phyloP scores from a whole-genome alignment of 2,888 invertebrate genomes.

The Cordylochernes scorpioides region DNA sequence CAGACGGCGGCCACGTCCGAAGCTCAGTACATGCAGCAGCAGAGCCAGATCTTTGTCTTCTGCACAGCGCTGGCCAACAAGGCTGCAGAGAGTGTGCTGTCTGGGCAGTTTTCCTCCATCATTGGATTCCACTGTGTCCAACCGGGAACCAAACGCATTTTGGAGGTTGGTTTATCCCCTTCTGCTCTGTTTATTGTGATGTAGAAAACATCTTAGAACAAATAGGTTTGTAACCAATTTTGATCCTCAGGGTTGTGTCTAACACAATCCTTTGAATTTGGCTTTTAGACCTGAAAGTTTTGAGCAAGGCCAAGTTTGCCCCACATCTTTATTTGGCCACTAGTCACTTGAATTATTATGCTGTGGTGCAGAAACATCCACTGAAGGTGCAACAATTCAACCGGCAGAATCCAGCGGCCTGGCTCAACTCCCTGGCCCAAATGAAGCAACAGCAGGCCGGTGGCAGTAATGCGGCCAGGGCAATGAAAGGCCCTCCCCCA shows the following conservation, averaged over 20 bases:
- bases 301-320: too few relatives aligned
- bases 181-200: neutral
- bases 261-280: neutral
- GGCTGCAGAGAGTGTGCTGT: slow-evolving; percentile 69
- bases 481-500: too few relatives aligned
- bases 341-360: too few relatives aligned
- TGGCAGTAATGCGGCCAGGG: too few relatives aligned
- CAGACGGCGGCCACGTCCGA: slow-evolving; percentile 33
- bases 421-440: slow-evolving; percentile 48
- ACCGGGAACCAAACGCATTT: slow-evolving; percentile 72
- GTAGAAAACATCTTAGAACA: too few relatives aligned
- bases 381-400: slow-evolving; percentile 62
- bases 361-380: slow-evolving; percentile 65
- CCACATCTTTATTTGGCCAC: too few relatives aligned
- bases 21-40: slow-evolving; percentile 72
- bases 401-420: slow-evolving; percentile 51
- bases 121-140: slow-evolving; percentile 85
- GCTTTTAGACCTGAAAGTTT: neutral
- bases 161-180: slow-evolving; percentile 37
- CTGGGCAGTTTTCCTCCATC: slow-evolving; percentile 66
- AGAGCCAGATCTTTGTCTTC: slow-evolving; percentile 92
- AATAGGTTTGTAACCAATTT: too few relatives aligned
- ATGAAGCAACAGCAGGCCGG: slow-evolving; percentile 22
- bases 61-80: slow-evolving; percentile 77
- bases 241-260: neutral